Conservation (phyloP, 2,113 vertebrate genomes). For the Sylvilagus bachmani region DNA sequence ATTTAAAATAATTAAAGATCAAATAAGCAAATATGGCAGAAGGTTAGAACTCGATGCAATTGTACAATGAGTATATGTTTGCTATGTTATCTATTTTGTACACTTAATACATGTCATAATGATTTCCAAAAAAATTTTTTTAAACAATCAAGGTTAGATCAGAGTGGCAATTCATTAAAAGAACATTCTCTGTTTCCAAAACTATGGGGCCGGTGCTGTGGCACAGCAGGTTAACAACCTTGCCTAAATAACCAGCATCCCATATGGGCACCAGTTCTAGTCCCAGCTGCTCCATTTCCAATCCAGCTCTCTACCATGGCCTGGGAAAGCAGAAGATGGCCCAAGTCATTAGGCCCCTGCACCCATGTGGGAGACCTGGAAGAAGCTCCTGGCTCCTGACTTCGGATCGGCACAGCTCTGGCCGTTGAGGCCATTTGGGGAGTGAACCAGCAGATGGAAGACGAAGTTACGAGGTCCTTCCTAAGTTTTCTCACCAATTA, state of each 20-base stretch:
- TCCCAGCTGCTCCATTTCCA: too few species aligned
- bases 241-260: too few species aligned
- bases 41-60: not conserved
- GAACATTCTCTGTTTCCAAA: not conserved
- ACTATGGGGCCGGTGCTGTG: not conserved
- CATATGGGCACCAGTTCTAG: too few species aligned
- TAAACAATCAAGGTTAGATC: not conserved
- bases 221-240: too few species aligned
- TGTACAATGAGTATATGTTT: not conserved
- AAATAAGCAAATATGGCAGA: not conserved
- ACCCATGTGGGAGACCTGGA: too few species aligned
- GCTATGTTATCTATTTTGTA: not conserved
- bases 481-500: not conserved
- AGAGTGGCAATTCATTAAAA: not conserved
- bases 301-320: too few species aligned
- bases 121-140: not conserved
- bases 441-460: too few species aligned
- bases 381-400: too few species aligned
- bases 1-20: not conserved
- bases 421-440: too few species aligned
- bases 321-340: too few species aligned
- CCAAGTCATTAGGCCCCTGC: too few species aligned
- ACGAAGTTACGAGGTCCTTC: not conserved
- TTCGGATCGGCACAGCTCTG: too few species aligned
- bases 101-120: not conserved